A percentile compares a stretch with the other conserved stretches of the same genome.
Evolutionary conservation across 53 echinoderm and acorn worm genomes (phyloP).

Genomic region (Patiria pectinifera): DNA sequence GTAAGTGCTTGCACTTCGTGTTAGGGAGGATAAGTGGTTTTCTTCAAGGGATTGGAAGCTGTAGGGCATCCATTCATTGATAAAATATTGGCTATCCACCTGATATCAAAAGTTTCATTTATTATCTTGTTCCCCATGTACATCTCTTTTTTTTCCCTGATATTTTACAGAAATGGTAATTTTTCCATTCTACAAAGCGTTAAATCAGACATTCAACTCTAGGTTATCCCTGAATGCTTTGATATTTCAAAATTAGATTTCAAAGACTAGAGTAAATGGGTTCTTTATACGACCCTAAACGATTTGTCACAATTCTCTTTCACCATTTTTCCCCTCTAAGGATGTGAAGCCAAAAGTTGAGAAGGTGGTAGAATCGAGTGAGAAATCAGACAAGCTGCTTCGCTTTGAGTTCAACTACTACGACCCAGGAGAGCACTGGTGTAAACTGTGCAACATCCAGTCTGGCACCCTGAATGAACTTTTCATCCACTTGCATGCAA

Average conservation of each 20-base stretch:
- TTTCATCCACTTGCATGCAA: constrained; percentile 92
- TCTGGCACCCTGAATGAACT: constrained; percentile 77
- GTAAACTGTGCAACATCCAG: constrained; percentile 84
- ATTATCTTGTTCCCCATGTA: too few relatives aligned
- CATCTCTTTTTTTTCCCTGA: too few relatives aligned
- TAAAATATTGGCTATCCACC: too few relatives aligned
- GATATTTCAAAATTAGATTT: not conserved
- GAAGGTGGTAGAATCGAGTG: not conserved
- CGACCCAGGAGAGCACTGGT: constrained; percentile 95
- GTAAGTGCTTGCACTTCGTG: not conserved
- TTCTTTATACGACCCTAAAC: too few relatives aligned
- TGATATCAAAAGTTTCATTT: too few relatives aligned
- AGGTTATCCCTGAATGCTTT: not conserved
- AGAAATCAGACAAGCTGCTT: constrained; percentile 63
- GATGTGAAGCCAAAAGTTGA: not conserved
- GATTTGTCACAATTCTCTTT: not conserved
- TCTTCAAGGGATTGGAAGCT: too few relatives aligned
- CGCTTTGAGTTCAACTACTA: constrained; percentile 91
- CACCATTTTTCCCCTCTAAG: not conserved
- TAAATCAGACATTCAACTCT: too few relatives aligned
- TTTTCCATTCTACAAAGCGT: too few relatives aligned
- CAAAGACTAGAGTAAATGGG: not conserved
- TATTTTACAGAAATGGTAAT: too few relatives aligned
- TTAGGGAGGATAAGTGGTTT: not conserved
- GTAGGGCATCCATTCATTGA: too few relatives aligned